phyloP scores from a whole-genome alignment of 2,888 invertebrate genomes.

The Napeogenes sylphis region DNA sequence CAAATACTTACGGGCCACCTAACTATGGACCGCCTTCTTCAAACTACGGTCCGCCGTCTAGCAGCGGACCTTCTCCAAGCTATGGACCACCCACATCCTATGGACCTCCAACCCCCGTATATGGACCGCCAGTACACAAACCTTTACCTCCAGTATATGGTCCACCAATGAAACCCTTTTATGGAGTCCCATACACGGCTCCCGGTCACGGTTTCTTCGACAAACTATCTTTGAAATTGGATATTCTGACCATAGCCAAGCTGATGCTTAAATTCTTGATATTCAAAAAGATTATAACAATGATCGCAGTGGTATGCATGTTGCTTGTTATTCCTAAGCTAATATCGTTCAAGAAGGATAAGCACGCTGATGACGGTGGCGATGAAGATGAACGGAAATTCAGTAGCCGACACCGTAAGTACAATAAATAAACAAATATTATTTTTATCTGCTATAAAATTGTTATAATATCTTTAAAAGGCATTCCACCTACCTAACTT shows the following conservation, averaged over 20 bases:
- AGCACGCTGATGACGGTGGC: slow-evolving; percentile 45
- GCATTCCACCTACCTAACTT: background rate
- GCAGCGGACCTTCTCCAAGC: slow-evolving; percentile 53
- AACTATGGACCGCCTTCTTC: slow-evolving; percentile 64
- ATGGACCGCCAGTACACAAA: slow-evolving; percentile 59
- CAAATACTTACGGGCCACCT: slow-evolving; percentile 56
- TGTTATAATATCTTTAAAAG: background rate
- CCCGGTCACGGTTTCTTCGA: slow-evolving; percentile 77
- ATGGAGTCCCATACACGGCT: slow-evolving; percentile 78
- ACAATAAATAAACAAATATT: background rate
- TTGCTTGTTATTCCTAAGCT: slow-evolving; percentile 86
- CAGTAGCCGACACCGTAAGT: slow-evolving; percentile 52
- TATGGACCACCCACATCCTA: slow-evolving; percentile 66
- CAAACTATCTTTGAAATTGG: slow-evolving; percentile 83
- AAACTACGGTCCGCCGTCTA: slow-evolving; percentile 66
- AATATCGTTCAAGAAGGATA: slow-evolving; percentile 68
- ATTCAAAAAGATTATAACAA: slow-evolving; percentile 89
- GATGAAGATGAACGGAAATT: slow-evolving; percentile 59
- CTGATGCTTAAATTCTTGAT: slow-evolving; percentile 85
- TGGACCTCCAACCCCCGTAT: slow-evolving; percentile 60
- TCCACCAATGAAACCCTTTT: slow-evolving; percentile 65
- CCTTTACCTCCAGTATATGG: slow-evolving; percentile 60
- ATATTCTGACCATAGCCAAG: slow-evolving; percentile 85
- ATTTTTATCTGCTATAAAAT: background rate
- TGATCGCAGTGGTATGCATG: slow-evolving; percentile 85